A percentile compares a stretch with the other conserved stretches of the same genome.
phyloP scores from a whole-genome alignment of 2,888 invertebrate species.

The Drosophila anomalipes region DNA sequence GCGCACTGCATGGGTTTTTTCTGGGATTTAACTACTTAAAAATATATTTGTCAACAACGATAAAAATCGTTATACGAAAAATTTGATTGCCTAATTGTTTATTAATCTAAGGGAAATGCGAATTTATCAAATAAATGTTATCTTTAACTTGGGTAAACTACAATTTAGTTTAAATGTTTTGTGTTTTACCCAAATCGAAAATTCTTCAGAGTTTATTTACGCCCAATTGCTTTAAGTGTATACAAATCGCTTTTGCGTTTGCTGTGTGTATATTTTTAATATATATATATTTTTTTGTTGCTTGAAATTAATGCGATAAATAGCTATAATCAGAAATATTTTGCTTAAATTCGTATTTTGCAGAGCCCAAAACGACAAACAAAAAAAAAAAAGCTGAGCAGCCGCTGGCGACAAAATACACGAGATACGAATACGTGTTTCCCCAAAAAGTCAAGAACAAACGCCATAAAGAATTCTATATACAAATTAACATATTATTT shows the following conservation, averaged over 20 bases:
- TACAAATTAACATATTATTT: conserved; percentile 7
- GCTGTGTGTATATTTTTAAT: background rate
- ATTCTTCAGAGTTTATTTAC: background rate
- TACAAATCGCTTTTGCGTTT: background rate
- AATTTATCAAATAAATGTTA: background rate
- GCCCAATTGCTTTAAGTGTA: conserved; percentile 1
- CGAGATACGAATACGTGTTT: conserved; percentile 60
- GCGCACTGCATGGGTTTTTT: background rate
- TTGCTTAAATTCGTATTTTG: conserved; percentile 37
- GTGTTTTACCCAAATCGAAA: background rate
- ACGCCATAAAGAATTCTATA: conserved; percentile 53
- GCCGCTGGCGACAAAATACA: conserved; percentile 45
- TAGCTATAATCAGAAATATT: conserved; percentile 39
- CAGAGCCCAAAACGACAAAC: conserved; percentile 47
- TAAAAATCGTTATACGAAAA: background rate
- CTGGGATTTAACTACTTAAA: background rate
- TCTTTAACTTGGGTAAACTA: conserved; percentile 5
- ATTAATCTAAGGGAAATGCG: background rate
- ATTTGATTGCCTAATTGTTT: background rate
- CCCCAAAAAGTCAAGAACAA: conserved; percentile 22
- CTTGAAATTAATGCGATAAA: conserved; percentile 31
- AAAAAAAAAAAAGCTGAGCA: conserved; percentile 22
- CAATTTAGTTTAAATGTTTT: background rate
- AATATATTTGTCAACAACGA: background rate
- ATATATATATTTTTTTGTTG: conserved; percentile 16